Evolutionary conservation across 2,113 vertebrate genomes (phyloP).

Genomic region (Vidua chalybeata): DNA sequence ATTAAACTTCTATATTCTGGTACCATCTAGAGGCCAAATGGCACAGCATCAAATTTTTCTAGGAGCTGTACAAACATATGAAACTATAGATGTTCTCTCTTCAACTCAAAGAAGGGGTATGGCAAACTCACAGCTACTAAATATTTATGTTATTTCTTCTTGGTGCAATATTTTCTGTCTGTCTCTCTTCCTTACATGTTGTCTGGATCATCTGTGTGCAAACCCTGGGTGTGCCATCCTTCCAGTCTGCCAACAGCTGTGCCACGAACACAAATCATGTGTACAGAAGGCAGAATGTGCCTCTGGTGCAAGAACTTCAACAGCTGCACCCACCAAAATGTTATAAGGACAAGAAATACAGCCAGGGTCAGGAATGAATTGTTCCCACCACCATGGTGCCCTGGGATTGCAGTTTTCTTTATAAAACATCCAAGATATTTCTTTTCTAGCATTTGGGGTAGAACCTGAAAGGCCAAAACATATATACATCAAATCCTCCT

Average conservation of each 20-base stretch:
- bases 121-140: background rate
- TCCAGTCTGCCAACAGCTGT: background rate
- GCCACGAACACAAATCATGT: background rate
- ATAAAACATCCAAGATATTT: background rate
- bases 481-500: background rate
- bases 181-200: background rate
- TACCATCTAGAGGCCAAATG: slow-evolving; percentile 61
- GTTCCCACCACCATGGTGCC: background rate
- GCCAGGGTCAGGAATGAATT: rapidly evolving
- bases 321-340: background rate
- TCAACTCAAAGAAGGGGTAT: background rate
- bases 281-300: background rate
- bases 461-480: background rate
- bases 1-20: slow-evolving; percentile 45
- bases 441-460: background rate
- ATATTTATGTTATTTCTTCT: background rate
- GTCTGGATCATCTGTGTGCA: background rate
- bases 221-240: background rate
- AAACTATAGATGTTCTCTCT: background rate
- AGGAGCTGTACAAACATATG: background rate
- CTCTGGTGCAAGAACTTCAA: background rate
- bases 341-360: background rate
- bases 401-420: background rate
- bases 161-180: background rate
- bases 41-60: background rate